Evolutionary conservation across 2,797 vertebrate genomes (phyloP).

Genomic region (Moxostoma hubbsi): DNA sequence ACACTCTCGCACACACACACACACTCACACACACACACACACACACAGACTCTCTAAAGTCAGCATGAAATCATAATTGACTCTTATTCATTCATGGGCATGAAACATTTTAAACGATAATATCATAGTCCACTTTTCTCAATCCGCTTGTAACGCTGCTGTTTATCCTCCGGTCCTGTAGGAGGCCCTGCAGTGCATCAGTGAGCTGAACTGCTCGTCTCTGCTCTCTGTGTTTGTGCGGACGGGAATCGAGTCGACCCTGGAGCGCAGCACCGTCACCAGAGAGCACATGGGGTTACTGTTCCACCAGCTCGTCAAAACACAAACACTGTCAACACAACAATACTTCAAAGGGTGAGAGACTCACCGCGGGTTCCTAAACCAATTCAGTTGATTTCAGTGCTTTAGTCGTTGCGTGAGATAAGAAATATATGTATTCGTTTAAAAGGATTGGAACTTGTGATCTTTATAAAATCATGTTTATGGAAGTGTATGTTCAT

Average conservation of each 20-base stretch:
- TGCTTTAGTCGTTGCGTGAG: no score
- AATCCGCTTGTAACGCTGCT: no score
- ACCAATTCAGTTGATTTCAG: no score
- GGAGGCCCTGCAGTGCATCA: conserved; percentile 95
- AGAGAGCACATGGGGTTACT: conserved; percentile 88
- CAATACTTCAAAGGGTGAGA: conserved; percentile 96
- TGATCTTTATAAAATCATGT: no score
- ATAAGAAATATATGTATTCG: no score
- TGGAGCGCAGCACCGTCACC: conserved; percentile 92
- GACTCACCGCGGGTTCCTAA: no score
- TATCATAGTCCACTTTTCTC: no score
- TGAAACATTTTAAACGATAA: no score
- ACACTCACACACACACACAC: conserved; percentile 7
- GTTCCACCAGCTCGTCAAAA: conserved; percentile 86
- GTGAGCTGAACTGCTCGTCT: conserved; percentile 86
- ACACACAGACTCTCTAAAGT: neutral
- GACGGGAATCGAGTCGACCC: conserved; percentile 87
- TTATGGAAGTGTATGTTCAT: neutral
- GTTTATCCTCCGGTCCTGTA: conserved; percentile 58
- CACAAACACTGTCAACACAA: conserved; percentile 79
- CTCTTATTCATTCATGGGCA: no score
- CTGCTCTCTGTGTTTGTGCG: conserved; percentile 92
- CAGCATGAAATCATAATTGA: no score
- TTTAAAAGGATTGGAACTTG: no score
- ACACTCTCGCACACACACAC: no score